Evolutionary conservation across 2,113 vertebrate species (phyloP), one percentile per base, ranked within the genome.

Genomic region (Speoplatyrhinus poulsoni): DNA sequence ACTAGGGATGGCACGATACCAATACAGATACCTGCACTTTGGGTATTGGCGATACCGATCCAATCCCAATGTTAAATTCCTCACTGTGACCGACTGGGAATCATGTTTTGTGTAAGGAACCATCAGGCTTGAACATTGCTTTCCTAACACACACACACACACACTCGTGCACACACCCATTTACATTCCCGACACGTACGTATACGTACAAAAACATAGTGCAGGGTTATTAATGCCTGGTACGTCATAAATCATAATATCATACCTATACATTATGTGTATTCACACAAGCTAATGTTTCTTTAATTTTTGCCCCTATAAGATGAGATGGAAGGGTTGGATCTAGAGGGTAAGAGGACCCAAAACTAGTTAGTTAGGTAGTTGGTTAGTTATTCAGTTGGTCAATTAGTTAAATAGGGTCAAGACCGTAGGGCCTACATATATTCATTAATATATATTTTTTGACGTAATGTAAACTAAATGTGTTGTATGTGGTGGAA

Each of bases 241-340:
- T 17, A 54, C 50, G 13, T 12, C 46, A 67, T 50, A 54, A 54
- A 16, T 12, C 46, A 67, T 50, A 8, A 62, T 54, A 67, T 49
- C 8, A 58, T 16, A 62, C 66, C 67, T 3, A 32, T 69, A 67
- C 46, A 10, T 46, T 16, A 48, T 62, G 54, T 57, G 32, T 6
- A 53, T 55, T 60, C 12, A 46, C 41, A 59, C 57, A 67, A 62
- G 67, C 76, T 81, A 87, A 88, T 75, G n/a, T 65, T 57, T 58
- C 63, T 87, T 67, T 85, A 54, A 80, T 87, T 90, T 87, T 62
- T 90, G 55, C 77, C 53, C 80, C 75, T 70, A 67, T 79, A 90
- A 93, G 92, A 92, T 85, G 89, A 92, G 80, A 88, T 92, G 89
- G 92, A 92, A 70, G 90, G 91, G 65, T 86, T 90, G 90, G 88